Evolutionary conservation across 2,888 invertebrate species (phyloP), one percentile per base, ranked within the genome.

Genomic region (Drosophila setosimentum): DNA sequence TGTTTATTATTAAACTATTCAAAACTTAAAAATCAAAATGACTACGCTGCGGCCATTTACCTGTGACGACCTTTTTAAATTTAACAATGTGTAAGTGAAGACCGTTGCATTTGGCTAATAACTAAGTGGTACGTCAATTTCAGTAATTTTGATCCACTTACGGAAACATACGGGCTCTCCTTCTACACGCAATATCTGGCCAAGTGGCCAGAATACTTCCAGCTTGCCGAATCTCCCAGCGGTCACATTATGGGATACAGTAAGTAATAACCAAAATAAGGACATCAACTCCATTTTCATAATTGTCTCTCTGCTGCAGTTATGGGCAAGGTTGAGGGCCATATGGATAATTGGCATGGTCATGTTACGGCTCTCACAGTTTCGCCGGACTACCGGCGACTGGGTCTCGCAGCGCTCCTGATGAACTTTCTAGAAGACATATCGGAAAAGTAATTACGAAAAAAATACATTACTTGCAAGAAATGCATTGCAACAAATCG

Each of bases 211-310:
- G 99, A 99, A 93, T 99, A 98, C 93, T 99, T 99, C 93, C 98
- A 98, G 94, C 97, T 92, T 24, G 98, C 98, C 4, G 99, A 99
- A 94, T 97, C 99, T 24, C 98, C 99, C 6, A 97, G 96, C 93
- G 99, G 98, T 5, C 97, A 98, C 94, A 98, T 99, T 72, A 99
- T 99, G 98, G 99, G 99, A 78, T 99, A 99, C 92, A 99, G 99
- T 99, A 94, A 95, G 96, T 95, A 21, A 21, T 21, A 18, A 8
- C 21, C 21, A 10, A 48, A 29, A 11, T 13, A 24, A 21, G 4
- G 16, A 37, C 21, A n/a, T 35, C 5, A 18, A n/a, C n/a, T 35
- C 11, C 5, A 49, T 27, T 18, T 37, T n/a, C 32, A 16, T 33
- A 21, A 5, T 2, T 37, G 4, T 18, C 24, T n/a, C 3, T 10